phyloP scores from a whole-genome alignment of 2,888 invertebrate species.

The Agapostemon virescens region DNA sequence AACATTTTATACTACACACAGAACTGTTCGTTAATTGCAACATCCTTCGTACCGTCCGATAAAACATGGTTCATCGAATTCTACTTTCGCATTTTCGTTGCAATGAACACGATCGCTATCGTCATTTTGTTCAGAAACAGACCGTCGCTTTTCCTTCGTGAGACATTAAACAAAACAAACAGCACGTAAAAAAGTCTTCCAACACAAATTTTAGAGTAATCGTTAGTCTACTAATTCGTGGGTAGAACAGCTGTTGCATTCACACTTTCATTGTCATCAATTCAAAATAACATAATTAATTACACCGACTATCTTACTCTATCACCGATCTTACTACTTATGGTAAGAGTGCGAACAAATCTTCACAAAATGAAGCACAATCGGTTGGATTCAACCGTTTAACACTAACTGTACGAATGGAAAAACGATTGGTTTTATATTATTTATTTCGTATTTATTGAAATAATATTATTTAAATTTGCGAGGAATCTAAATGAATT shows the following conservation, averaged over 20 bases:
- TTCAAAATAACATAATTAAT: too few species aligned
- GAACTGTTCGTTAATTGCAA: constrained; percentile 1
- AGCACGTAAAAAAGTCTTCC: neutral
- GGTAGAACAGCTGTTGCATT: neutral
- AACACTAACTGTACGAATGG: too few species aligned
- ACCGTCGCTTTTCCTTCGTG: neutral
- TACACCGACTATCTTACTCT: neutral
- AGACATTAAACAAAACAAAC: neutral
- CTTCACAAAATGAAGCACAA: neutral
- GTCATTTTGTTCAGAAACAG: neutral
- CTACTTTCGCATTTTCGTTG: neutral
- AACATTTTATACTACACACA: constrained; percentile 33
- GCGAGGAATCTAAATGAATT: too few species aligned
- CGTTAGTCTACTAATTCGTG: neutral
- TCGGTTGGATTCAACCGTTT: too few species aligned
- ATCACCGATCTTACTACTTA: too few species aligned
- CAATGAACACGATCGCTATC: neutral
- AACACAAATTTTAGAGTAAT: neutral
- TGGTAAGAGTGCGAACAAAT: neutral
- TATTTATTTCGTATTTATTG: too few species aligned
- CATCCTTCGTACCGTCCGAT: neutral
- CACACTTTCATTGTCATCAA: neutral
- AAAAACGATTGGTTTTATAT: too few species aligned
- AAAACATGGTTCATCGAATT: neutral
- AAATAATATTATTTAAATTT: too few species aligned